Evolutionary conservation across 2,113 vertebrate species (phyloP).

Genomic region (Steatornis caripensis): DNA sequence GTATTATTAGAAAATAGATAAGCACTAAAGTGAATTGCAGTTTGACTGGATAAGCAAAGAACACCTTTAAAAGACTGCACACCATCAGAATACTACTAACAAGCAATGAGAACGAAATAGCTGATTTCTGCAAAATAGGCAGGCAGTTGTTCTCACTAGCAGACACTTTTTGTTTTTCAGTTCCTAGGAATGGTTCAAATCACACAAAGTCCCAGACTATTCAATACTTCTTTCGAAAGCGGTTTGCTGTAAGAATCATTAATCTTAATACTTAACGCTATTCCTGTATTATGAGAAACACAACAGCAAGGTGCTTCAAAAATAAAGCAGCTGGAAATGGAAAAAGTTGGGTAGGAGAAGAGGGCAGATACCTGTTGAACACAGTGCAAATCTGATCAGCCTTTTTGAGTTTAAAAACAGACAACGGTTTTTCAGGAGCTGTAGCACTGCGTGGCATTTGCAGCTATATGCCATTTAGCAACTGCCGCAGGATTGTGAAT

Average conservation of each 20-base stretch:
- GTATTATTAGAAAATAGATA: background rate
- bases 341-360: background rate
- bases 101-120: background rate
- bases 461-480: background rate
- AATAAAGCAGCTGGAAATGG: background rate
- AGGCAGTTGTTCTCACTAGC: background rate
- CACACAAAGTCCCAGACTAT: background rate
- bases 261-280: background rate
- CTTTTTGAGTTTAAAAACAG: background rate
- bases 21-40: background rate
- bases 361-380: background rate
- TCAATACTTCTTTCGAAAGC: background rate
- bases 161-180: background rate
- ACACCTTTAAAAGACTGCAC: background rate
- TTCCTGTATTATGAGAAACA: background rate
- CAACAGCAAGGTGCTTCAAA: background rate
- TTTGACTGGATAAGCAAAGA: background rate
- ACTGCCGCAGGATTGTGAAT: accelerated
- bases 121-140: background rate
- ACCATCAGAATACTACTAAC: background rate
- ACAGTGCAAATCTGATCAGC: accelerated
- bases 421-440: background rate
- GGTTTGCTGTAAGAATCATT: background rate
- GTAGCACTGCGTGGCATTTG: background rate
- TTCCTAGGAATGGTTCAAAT: background rate